Conservation (phyloP, 2,113 vertebrate genomes). For the Heterotilapia buettikoferi region DNA sequence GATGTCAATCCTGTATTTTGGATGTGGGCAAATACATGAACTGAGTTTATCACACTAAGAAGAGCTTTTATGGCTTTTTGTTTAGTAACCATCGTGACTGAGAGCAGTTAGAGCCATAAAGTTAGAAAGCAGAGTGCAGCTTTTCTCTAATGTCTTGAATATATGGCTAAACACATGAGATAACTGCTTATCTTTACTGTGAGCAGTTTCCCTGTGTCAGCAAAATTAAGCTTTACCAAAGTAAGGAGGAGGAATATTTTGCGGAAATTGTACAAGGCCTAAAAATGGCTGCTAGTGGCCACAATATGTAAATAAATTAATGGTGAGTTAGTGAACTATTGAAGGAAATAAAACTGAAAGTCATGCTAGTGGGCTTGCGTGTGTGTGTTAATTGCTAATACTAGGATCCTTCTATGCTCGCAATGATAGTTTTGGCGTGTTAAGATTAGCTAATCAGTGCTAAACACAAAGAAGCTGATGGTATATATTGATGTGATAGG, state of each 20-base stretch:
- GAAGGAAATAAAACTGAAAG: not conserved
- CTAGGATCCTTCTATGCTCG: not conserved
- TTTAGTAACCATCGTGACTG: not conserved
- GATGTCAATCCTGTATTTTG: not conserved
- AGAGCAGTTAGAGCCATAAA: slow-evolving; percentile 14
- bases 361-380: not conserved
- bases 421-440: not conserved
- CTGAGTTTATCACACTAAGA: not conserved
- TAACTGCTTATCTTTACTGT: not conserved
- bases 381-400: not conserved
- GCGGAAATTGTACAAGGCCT: not conserved
- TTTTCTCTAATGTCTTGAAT: not conserved
- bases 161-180: not conserved
- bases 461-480: not conserved
- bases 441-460: not conserved
- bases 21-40: not conserved
- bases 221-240: not conserved
- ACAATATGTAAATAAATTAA: not conserved
- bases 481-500: not conserved
- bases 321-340: not conserved
- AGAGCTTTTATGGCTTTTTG: slow-evolving; percentile 7
- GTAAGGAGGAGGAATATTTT: not conserved
- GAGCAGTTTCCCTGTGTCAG: not conserved
- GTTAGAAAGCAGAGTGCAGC: not conserved
- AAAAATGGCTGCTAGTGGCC: not conserved